Evolutionary conservation across 2,113 vertebrate species (phyloP).

Genomic region (Noctilio leporinus): DNA sequence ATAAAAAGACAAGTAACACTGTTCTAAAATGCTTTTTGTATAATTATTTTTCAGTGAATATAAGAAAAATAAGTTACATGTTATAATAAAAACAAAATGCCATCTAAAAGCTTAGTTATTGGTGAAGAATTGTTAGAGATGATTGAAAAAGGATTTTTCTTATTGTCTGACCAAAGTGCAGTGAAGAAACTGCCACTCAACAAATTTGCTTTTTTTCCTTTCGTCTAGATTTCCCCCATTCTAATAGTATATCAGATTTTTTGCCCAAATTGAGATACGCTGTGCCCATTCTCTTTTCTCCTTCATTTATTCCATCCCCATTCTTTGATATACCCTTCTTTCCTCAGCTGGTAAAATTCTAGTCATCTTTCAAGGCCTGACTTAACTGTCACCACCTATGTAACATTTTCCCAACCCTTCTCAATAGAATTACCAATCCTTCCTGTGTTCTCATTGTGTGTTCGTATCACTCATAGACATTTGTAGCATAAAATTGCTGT

Average conservation of each 20-base stretch:
- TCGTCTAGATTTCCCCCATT: not conserved
- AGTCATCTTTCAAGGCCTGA: not conserved
- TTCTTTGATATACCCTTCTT: not conserved
- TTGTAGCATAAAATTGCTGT: not conserved
- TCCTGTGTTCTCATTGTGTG: not conserved
- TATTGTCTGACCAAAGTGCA: not conserved
- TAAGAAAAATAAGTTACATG: not conserved
- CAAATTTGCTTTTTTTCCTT: not conserved
- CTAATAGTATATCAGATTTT: not conserved
- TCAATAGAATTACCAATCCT: not conserved
- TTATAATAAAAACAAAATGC: constrained; percentile 1
- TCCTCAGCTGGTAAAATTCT: not conserved
- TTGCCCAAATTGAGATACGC: not conserved
- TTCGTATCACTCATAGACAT: not conserved
- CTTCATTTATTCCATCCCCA: not conserved
- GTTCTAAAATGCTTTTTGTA: not conserved
- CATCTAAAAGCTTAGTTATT: not conserved
- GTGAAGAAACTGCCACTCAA: not conserved
- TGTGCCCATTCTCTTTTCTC: not conserved
- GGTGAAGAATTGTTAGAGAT: not conserved
- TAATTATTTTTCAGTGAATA: not conserved
- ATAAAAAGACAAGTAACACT: not conserved
- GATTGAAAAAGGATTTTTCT: constrained; percentile 13
- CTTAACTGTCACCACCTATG: not conserved
- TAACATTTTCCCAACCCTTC: not conserved